Conservation (phyloP, 1,140 invertebrate genomes). For the Olivierus martensii region DNA sequence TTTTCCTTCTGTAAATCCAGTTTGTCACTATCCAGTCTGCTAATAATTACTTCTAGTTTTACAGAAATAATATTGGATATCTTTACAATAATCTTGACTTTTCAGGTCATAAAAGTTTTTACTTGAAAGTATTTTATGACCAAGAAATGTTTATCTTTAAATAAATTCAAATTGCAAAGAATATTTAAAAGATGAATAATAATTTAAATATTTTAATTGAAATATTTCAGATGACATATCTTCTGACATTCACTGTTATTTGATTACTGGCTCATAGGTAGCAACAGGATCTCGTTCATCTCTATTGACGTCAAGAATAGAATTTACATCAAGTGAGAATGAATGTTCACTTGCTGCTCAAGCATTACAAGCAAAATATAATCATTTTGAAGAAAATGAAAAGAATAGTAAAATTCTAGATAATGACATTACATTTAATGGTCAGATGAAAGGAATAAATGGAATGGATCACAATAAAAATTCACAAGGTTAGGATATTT, state of each 20-base stretch:
- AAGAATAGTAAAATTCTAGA: neutral
- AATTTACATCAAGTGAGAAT: conserved; percentile 9
- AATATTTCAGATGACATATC: too few species aligned
- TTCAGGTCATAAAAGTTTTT: too few species aligned
- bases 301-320: conserved; percentile 8
- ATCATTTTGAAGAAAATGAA: neutral
- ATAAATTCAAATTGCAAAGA: too few species aligned
- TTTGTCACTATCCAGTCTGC: too few species aligned
- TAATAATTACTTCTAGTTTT: too few species aligned
- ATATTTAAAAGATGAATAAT: too few species aligned
- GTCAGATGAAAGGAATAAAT: conserved; percentile 1
- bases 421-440: neutral
- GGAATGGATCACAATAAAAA: conserved; percentile 11
- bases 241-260: neutral
- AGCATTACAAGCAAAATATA: conserved; percentile 5
- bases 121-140: too few species aligned
- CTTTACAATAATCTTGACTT: too few species aligned
- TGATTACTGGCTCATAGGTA: conserved; percentile 1
- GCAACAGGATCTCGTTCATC: conserved; percentile 9
- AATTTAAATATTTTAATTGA: too few species aligned
- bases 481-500: conserved; percentile 4
- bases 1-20: too few species aligned
- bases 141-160: too few species aligned
- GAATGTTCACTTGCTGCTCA: conserved; percentile 1
- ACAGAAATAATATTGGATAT: too few species aligned